Evolutionary conservation across 1,140 invertebrate genomes (phyloP).

Genomic region (Zaprionus kolodkinae): DNA sequence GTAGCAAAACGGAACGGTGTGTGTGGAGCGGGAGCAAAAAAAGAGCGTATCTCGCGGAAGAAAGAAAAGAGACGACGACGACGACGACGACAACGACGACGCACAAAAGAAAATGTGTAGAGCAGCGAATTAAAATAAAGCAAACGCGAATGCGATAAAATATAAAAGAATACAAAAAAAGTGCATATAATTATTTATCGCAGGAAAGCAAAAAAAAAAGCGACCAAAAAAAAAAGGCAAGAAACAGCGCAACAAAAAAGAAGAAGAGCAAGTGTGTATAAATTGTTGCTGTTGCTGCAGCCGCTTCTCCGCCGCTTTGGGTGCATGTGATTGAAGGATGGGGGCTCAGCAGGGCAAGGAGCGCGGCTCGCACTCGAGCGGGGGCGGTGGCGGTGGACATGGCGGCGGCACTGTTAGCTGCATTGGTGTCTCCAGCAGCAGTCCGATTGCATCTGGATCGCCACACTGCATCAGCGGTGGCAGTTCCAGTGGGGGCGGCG

Average conservation of each 20-base stretch:
- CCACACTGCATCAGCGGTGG: slow-evolving; percentile 71
- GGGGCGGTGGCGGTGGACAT: slow-evolving; percentile 51
- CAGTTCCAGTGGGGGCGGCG: slow-evolving; percentile 48
- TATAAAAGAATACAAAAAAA: slow-evolving; percentile 28
- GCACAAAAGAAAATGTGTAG: slow-evolving; percentile 58
- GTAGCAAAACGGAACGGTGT: slow-evolving; percentile 52
- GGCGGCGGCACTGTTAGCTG: slow-evolving; percentile 70
- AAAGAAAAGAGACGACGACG: slow-evolving; percentile 56
- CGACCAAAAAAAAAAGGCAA: slow-evolving; percentile 37
- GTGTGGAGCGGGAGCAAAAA: slow-evolving; percentile 34
- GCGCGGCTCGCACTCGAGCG: slow-evolving; percentile 76
- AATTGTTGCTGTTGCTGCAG: slow-evolving; percentile 8
- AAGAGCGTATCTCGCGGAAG: slow-evolving; percentile 50
- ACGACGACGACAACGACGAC: slow-evolving; percentile 48
- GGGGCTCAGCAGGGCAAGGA: slow-evolving; percentile 96
- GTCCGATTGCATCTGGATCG: slow-evolving; percentile 68
- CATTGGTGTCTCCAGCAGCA: slow-evolving; percentile 74
- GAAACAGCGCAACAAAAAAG: slow-evolving; percentile 56
- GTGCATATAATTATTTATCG: slow-evolving; percentile 55
- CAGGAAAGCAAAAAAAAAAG: slow-evolving; percentile 32
- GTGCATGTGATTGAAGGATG: slow-evolving; percentile 85
- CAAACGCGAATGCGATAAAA: slow-evolving; percentile 63
- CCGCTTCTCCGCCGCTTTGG: slow-evolving; percentile 19
- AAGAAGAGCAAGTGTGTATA: slow-evolving; percentile 29
- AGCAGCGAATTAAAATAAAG: slow-evolving; percentile 71